Evolutionary conservation across 2,797 vertebrate genomes (phyloP).

Genomic region (Phataginus tricuspis): DNA sequence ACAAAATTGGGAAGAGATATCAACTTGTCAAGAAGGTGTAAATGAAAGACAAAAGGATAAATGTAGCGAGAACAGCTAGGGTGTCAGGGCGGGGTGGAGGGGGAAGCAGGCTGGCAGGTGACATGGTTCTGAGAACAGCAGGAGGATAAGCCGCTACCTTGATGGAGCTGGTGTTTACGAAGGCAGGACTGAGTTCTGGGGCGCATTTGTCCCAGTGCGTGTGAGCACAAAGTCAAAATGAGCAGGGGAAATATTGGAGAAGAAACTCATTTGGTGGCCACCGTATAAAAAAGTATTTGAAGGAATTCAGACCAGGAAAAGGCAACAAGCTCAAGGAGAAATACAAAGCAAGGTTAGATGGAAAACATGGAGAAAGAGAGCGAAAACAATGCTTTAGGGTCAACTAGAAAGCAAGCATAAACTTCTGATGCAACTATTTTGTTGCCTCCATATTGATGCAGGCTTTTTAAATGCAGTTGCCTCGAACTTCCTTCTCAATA

Average conservation of each 20-base stretch:
- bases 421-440: not conserved
- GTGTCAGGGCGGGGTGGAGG: not conserved
- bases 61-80: constrained; percentile 61
- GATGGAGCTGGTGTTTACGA: not conserved
- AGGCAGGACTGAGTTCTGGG: not conserved
- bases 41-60: constrained; percentile 66
- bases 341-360: not conserved
- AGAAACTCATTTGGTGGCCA: not conserved
- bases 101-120: constrained; percentile 75
- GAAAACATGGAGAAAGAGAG: not conserved
- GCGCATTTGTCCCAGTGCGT: not conserved
- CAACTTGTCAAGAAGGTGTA: constrained; percentile 65
- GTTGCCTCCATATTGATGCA: not conserved
- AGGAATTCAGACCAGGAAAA: constrained; percentile 39
- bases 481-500: not conserved
- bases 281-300: not conserved
- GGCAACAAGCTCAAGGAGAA: not conserved
- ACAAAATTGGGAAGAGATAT: constrained; percentile 74
- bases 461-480: not conserved
- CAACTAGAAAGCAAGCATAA: not conserved
- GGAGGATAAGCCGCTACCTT: constrained; percentile 54
- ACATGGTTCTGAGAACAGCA: constrained; percentile 39
- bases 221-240: not conserved
- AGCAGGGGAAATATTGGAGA: not conserved
- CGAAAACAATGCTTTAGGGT: not conserved